Evolutionary conservation across 2,113 vertebrate genomes (phyloP).

Genomic region (Copsychus sechellarum): DNA sequence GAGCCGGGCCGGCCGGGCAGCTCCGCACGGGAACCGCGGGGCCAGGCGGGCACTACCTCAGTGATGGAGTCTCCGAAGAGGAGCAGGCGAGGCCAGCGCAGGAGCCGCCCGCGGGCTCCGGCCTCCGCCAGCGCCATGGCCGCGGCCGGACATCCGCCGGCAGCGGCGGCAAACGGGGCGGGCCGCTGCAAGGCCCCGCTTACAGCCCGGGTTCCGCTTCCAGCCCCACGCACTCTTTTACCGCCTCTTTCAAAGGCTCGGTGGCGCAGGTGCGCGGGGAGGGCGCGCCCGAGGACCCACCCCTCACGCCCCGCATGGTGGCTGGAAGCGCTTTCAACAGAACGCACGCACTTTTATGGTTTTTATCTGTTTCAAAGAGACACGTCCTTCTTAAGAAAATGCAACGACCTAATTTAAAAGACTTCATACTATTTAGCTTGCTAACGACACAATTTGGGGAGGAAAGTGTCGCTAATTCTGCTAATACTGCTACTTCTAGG

Average conservation of each 20-base stretch:
- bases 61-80: conserved; percentile 95
- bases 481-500: too few species aligned
- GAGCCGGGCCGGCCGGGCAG: accelerated
- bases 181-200: accelerated
- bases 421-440: too few species aligned
- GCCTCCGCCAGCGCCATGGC: neutral
- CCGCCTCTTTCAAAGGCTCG: too few species aligned
- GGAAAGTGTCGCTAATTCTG: neutral
- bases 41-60: conserved; percentile 74
- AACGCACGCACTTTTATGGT: accelerated
- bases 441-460: neutral
- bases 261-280: too few species aligned
- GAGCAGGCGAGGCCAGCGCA: conserved; percentile 82
- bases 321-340: accelerated
- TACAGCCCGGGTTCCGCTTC: accelerated
- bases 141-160: neutral
- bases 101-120: accelerated
- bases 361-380: neutral
- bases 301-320: too few species aligned
- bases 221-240: accelerated
- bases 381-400: neutral
- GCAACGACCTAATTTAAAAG: neutral
- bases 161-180: too few species aligned
- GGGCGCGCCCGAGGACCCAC: neutral
- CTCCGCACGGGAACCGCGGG: accelerated